These are phyloP conservation scores for Coluber constrictor DNA, from an alignment of 2,797 vertebrate species.

Conservation along the genomic window DNA sequence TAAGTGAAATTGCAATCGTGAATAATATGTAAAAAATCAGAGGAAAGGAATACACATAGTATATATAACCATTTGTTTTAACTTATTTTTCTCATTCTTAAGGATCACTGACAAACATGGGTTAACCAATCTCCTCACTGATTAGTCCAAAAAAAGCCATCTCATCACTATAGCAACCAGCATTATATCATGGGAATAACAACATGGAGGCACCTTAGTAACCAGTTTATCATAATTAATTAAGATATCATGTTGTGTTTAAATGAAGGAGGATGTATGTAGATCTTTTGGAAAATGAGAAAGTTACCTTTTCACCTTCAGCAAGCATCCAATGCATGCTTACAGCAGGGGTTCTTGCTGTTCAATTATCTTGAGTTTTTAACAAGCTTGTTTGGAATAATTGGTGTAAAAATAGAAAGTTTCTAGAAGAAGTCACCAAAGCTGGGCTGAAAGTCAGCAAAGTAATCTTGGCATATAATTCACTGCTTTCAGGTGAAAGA, in stretches of 20 bases:
- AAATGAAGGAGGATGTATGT: conserved; percentile 60
- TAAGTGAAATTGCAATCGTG: conserved; percentile 22
- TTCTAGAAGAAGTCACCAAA: conserved; percentile 17
- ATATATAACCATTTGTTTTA: conserved; percentile 44
- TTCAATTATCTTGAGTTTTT: conserved; percentile 34
- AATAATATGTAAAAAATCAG: conserved; percentile 15
- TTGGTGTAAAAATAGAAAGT: conserved; percentile 33
- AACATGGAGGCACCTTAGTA: conserved; percentile 74
- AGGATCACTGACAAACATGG: conserved; percentile 64
- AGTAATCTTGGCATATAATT: not conserved
- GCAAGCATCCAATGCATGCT: conserved; percentile 42
- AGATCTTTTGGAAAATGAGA: conserved; percentile 54
- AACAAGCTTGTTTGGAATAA: conserved; percentile 50
- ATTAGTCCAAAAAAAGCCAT: conserved; percentile 75
- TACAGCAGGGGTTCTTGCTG: conserved; percentile 34
- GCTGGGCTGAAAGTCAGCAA: conserved; percentile 8
- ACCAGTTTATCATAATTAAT: conserved; percentile 78
- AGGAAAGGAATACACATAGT: conserved; percentile 34
- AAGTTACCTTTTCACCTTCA: conserved; percentile 43
- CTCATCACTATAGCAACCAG: conserved; percentile 78
- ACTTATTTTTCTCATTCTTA: conserved; percentile 54
- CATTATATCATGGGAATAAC: conserved; percentile 77
- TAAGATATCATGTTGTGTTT: conserved; percentile 75
- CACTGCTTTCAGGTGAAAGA: conserved; percentile 13
- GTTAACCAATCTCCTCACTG: conserved; percentile 69